Evolutionary conservation across 2,888 invertebrate species (phyloP).

Genomic region (Cerceris rybyensis): DNA sequence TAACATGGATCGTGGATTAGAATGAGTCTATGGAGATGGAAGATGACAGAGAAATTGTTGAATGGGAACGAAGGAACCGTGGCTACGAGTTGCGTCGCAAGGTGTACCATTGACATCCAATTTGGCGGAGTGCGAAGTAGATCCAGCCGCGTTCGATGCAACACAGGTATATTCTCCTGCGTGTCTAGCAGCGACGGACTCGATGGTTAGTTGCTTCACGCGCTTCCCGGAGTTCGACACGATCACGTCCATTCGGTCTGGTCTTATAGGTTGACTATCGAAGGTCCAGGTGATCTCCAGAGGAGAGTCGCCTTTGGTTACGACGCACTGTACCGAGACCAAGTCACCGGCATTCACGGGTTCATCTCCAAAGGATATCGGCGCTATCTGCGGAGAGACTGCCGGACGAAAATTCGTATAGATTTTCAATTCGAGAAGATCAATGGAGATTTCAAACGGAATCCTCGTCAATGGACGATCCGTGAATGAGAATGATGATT

Average conservation of each 20-base stretch:
- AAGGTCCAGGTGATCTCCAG: slow-evolving; percentile 89
- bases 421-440: slow-evolving; percentile 1
- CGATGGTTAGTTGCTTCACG: slow-evolving; percentile 85
- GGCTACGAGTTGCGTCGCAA: not conserved
- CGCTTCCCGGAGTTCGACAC: slow-evolving; percentile 75
- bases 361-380: slow-evolving; percentile 89
- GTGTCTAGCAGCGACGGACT: slow-evolving; percentile 87
- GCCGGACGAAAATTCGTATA: slow-evolving; percentile 60
- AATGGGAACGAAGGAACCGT: not conserved
- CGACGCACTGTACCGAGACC: slow-evolving; percentile 88
- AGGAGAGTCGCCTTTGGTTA: slow-evolving; percentile 90
- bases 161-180: slow-evolving; percentile 89
- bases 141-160: slow-evolving; percentile 84
- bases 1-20: not conserved
- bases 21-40: not conserved
- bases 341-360: slow-evolving; percentile 90
- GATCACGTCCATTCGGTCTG: slow-evolving; percentile 70
- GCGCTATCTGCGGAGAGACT: slow-evolving; percentile 89
- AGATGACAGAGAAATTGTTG: too few species aligned
- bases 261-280: slow-evolving; percentile 79
- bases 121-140: slow-evolving; percentile 86
- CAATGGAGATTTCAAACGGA: not conserved
- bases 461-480: not conserved
- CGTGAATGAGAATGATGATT: not conserved
- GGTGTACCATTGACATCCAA: slow-evolving; percentile 88